Evolutionary conservation across 2,888 invertebrate species (phyloP), one percentile per base, ranked within the genome.

Genomic region (Cataglyphis livida): DNA sequence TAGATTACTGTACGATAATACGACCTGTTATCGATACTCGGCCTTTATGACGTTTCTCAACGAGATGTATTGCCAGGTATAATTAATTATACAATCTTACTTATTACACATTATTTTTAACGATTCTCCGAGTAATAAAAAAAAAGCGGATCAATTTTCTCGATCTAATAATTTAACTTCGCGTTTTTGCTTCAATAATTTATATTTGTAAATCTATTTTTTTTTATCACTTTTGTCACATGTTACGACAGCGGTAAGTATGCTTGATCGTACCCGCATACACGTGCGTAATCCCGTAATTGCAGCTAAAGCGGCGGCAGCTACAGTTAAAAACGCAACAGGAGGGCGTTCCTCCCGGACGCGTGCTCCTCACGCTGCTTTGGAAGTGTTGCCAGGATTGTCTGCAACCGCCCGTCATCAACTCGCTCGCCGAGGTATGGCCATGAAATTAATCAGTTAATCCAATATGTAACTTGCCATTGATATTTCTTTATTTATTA

Each of bases 381-480:
- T 97, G 97, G 94, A 98, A 98, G 95, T 98, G 98, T 95, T 98
- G 98, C 94, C 97, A 98, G 95, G 97, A 98, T 93, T 98, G 98
- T 95, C 97, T 98, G 89, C 96, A 97, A 89, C 97, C 98, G 88
- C 97, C 98, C 7, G 93, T 95, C 62, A 96, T 97, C 89, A 97
- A 97, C 91, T 97, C 97, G 71, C 95, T 97, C 73, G 96, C 97
- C 78, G 98, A 98, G 95, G 97, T 97, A 92, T 41, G 61, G 51
- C 3, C n/a, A n/a, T 3, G 9, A 57, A 9, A 12, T 62, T 10
- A 15, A 44, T 28, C 18, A 1, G 3, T 18, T n/a, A 70, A 32
- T 10, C 6, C 57, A 25, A 54, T 25, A 12, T 12, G 12, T 44
- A 15, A 35, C 35, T 35, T 35, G 12, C 21, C 5, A 32, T 1